Evolutionary conservation across 2,888 invertebrate species (phyloP).

Genomic region (Acleris sparsana): DNA sequence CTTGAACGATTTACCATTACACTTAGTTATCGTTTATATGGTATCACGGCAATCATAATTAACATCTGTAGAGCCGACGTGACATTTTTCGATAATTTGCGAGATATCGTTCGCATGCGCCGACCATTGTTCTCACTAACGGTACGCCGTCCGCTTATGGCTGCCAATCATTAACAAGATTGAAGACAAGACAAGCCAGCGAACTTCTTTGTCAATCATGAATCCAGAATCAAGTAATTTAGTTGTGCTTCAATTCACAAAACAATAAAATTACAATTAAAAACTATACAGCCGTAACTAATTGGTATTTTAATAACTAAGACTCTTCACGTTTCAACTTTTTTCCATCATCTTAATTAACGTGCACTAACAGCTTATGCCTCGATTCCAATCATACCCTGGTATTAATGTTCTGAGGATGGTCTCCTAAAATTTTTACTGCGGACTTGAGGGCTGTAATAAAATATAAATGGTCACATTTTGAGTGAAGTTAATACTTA

Average conservation of each 20-base stretch:
- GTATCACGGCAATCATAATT: constrained; percentile 32
- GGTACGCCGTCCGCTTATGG: constrained; percentile 11
- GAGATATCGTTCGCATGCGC: constrained; percentile 27
- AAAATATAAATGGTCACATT: constrained; percentile 21
- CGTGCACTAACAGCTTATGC: constrained; percentile 1
- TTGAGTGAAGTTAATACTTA: constrained; percentile 19
- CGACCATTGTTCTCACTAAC: constrained; percentile 35
- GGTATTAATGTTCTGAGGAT: constrained; percentile 6
- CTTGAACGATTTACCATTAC: constrained; percentile 33
- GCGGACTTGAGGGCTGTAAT: constrained; percentile 11
- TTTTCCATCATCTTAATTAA: constrained; percentile 6
- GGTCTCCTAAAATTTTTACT: constrained; percentile 13
- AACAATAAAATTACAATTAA: constrained; percentile 1
- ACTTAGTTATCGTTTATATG: constrained; percentile 36
- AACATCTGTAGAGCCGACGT: constrained; percentile 20
- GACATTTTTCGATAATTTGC: constrained; percentile 36
- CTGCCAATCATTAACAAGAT: constrained; percentile 26
- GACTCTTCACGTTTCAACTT: not conserved
- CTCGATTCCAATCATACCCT: not conserved
- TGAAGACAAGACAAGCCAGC: constrained; percentile 1
- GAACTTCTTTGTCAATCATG: constrained; percentile 24
- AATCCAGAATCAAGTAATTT: constrained; percentile 16
- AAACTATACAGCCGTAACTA: constrained; percentile 1
- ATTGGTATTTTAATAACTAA: not conserved
- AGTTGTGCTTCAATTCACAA: not conserved